These are phyloP conservation scores for Lasiommata megera DNA, from an alignment of 2,888 invertebrate species.

Conservation along the genomic window DNA sequence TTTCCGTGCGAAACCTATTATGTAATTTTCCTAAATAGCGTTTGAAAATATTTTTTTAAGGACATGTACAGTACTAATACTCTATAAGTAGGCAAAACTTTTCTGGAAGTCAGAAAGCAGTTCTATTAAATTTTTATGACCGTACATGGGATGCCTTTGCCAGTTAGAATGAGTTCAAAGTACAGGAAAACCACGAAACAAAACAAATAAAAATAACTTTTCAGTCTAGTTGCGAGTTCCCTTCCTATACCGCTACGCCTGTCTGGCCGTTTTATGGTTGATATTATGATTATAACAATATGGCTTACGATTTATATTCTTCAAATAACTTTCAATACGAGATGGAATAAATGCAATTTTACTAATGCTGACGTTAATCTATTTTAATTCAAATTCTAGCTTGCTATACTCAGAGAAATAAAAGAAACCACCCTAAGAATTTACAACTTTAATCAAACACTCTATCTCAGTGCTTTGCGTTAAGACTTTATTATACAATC, in stretches of 20 bases:
- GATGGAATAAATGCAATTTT: background rate
- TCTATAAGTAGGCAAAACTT: background rate
- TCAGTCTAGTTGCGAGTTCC: conserved; percentile 20
- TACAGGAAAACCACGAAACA: conserved; percentile 19
- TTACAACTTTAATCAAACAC: too few relatives aligned
- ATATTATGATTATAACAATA: conserved; percentile 18
- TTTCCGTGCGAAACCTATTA: too few relatives aligned
- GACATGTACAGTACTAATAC: too few relatives aligned
- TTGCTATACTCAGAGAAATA: too few relatives aligned
- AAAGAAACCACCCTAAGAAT: too few relatives aligned
- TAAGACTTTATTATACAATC: too few relatives aligned
- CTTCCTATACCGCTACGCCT: conserved; percentile 19
- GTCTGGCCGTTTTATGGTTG: conserved; percentile 12
- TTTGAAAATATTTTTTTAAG: too few relatives aligned
- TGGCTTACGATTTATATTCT: too few relatives aligned
- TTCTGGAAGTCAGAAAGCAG: conserved; percentile 1
- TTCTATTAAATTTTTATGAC: conserved; percentile 16
- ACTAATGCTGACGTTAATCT: too few relatives aligned
- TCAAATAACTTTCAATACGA: background rate
- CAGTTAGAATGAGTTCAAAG: conserved; percentile 16
- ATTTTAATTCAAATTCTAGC: too few relatives aligned
- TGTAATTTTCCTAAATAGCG: too few relatives aligned
- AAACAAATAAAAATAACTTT: conserved; percentile 29
- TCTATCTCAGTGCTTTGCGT: too few relatives aligned
- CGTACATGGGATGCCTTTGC: conserved; percentile 13